Base-by-base conservation (phyloP, 1,140 invertebrate species). In the Drosophila malerkotliana region DNA sequence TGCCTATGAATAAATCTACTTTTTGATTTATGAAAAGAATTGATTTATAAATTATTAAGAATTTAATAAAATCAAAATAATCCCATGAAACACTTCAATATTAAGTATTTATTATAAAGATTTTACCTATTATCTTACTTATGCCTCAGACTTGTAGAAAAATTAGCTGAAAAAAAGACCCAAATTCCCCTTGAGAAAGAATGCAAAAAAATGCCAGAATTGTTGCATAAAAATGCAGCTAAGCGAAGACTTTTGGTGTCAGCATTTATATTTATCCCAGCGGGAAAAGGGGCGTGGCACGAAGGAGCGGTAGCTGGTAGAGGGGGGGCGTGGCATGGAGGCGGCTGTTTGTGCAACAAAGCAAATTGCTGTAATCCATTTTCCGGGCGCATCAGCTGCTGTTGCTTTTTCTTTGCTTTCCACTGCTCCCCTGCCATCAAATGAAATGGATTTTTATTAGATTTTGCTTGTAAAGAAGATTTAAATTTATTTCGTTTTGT, bases 391-490 rank as follows among this genome's bases (percentile, higher is more conserved):
- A 83, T 83, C 79, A 83, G 75, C 79, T 83, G 79, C 79, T 73
- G 78, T 30, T 79, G 44, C 66, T 45, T 10, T 24, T 77, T 47
- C 55, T 59, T 15, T 48, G 10, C 32, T 55, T 47, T 39, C 32
- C 45, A 56, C 44, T 14, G 44, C 51, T 9, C 44, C 41, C 10
- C 26, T 53, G 63, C 73, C 81, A 58, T 83, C 79, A 83, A 83
- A 83, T 83, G 75, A 83, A 83, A 83, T 83, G 79, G 79, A 79
- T 83, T 83, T 83, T 83, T 83, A 83, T 83, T 83, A 83, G 80
- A 83, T 84, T 84, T 76, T 72, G 66, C 80, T 79, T 84, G 80
- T 72, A 84, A 83, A 79, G 61, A 79, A 84, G 80, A 83, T 83
- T 83, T 83, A 72, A 83, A 84, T 83, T 83, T 83, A 83, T 83